Base-by-base conservation (phyloP, 37 sponge, comb jelly and placozoan species). In the Cliona cf. orientalis region DNA sequence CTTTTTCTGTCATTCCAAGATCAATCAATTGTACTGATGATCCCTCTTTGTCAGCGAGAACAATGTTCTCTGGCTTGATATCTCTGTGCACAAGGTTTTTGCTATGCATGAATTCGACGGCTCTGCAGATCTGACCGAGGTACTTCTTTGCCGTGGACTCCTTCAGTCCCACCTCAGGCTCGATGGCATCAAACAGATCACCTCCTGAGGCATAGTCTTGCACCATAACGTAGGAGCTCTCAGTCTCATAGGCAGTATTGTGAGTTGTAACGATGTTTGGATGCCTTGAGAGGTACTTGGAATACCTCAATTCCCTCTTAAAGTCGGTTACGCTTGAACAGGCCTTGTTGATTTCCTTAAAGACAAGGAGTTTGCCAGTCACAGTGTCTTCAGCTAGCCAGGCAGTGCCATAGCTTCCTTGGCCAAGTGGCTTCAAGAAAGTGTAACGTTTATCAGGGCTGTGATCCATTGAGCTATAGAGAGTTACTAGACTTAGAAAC, bases 41-140 rank as follows among this genome's bases (percentile, higher is more conserved):
- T 1, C 82, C 82, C 1, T 76, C 75, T 59, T 60, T 69, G 71
- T 89, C 89, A 25, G 67, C 76, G 21, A 93, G 61, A 19, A 93
- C 93, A 31, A 93, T 45, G 63, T 93, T 93, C 72, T 93, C 93
- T 46, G 93, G 93, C 67, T 93, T 93, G 4, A 93, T 72, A 46
- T 93, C 93, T 3, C 93, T 44, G 82, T 93, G 93, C 0, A 93
- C 93, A 6, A 93, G 89, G 58, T 83, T 84, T 58, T 76, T 80
- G 39, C 74, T 70, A 66, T 93, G 93, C 89, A 89, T 85, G 79
- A 58, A 85, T 29, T 93, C 81, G 25, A 93, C 75, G 19, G 93
- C 93, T 58, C 80, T 58, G 0, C 83, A 74, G 43, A 93, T 80
- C 71, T 93, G 89, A 14, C 72, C 60, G 34, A 93, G 39, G 49